Percentiles rank a stretch among this genome's conserved stretches.
Conservation (phyloP, 2,113 vertebrate species). For the Corydoras sp. region DNA sequence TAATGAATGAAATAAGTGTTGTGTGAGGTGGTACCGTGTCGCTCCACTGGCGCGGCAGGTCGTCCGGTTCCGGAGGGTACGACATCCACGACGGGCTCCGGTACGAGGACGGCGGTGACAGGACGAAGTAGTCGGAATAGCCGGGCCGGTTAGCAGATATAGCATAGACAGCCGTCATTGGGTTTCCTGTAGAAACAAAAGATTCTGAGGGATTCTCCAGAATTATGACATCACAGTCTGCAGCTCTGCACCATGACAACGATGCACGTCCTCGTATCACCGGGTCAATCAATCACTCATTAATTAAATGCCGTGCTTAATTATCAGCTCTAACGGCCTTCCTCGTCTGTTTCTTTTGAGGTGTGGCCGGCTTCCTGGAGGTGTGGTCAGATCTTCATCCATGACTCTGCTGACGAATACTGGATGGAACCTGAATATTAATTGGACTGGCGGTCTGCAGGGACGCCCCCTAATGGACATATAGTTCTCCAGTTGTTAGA, state of each 20-base stretch:
- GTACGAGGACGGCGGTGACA: slow-evolving; percentile 85
- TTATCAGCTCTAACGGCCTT: no score
- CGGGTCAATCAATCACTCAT: no score
- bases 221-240: background rate
- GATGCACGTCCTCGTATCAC: background rate
- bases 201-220: background rate
- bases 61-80: slow-evolving; percentile 83
- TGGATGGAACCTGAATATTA: no score
- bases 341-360: no score
- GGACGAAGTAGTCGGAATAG: slow-evolving; percentile 91
- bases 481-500: no score
- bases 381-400: no score
- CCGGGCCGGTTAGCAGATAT: slow-evolving; percentile 91
- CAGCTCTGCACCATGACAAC: background rate
- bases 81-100: slow-evolving; percentile 94
- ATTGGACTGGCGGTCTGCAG: no score
- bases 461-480: no score
- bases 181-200: slow-evolving; percentile 73
- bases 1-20: no score
- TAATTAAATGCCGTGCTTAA: no score
- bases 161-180: slow-evolving; percentile 93
- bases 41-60: slow-evolving; percentile 86
- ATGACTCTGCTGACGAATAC: no score
- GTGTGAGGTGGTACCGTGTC: slow-evolving; percentile 61
- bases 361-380: no score